phyloP scores from a whole-genome alignment of 2,888 invertebrate genomes.

The Andricus quercusramuli region DNA sequence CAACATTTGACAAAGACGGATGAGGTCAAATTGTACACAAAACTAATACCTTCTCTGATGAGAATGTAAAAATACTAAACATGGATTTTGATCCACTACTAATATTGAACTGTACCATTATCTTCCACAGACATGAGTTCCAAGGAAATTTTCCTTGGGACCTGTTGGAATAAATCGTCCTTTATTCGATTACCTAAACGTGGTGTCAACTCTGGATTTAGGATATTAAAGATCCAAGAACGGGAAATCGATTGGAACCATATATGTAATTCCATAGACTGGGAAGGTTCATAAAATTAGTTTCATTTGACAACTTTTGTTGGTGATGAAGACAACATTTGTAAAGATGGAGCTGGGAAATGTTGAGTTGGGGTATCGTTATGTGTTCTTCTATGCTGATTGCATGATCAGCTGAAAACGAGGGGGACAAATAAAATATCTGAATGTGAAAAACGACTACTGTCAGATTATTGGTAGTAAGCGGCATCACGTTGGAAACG shows the following conservation, averaged over 20 bases:
- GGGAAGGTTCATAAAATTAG: not conserved
- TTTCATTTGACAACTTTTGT: not conserved
- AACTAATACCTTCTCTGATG: no score
- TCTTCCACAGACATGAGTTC: no score
- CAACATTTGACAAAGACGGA: no score
- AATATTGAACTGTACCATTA: no score
- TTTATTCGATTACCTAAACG: not conserved
- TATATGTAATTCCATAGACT: no score
- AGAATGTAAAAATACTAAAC: no score
- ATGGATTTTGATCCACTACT: no score
- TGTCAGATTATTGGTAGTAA: constrained; percentile 24
- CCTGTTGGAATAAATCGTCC: no score
- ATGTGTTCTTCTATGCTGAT: not conserved
- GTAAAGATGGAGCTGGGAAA: not conserved
- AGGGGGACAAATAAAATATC: not conserved
- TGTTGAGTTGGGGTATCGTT: not conserved
- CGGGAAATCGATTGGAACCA: not conserved
- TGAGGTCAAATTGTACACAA: no score
- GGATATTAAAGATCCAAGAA: not conserved
- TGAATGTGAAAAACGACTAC: not conserved
- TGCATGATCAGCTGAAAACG: not conserved
- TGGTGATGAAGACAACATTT: not conserved
- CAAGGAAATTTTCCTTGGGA: no score
- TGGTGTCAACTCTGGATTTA: not conserved
- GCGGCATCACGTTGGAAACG: not conserved